These are phyloP conservation scores for Oxyruncus cristatus DNA, from an alignment of 2,113 vertebrate species.

Conservation along the genomic window DNA sequence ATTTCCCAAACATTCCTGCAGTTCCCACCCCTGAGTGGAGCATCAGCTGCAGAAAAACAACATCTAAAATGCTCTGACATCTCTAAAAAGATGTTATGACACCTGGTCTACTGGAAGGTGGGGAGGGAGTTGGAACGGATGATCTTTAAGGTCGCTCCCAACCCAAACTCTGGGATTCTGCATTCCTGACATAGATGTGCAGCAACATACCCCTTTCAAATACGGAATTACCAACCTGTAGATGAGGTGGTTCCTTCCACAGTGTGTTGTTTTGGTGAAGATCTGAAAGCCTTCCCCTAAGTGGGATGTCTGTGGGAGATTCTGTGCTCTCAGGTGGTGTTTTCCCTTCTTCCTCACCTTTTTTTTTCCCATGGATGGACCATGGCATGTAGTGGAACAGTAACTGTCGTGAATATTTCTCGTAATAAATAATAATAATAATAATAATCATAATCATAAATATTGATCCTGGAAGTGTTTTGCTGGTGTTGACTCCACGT, in stretches of 20 bases:
- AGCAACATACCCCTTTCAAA: background rate
- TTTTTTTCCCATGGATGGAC: background rate
- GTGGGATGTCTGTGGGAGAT: background rate
- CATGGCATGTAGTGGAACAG: background rate
- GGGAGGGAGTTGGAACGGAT: background rate
- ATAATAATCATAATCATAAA: too few relatives aligned
- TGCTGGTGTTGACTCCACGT: background rate
- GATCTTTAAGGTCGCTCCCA: background rate
- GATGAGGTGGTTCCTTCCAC: background rate
- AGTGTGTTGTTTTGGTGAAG: fast-evolving
- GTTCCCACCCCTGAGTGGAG: background rate
- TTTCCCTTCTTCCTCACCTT: background rate
- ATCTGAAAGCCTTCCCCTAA: background rate
- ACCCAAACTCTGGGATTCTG: background rate
- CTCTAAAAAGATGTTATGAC: background rate
- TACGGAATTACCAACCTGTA: background rate
- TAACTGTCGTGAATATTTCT: background rate
- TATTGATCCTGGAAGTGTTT: background rate
- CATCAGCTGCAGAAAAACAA: background rate
- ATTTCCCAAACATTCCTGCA: fast-evolving
- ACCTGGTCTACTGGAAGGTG: background rate
- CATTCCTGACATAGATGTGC: background rate
- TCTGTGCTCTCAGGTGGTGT: background rate
- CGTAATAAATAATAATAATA: too few relatives aligned
- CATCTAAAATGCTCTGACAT: background rate